These are phyloP conservation scores for Microtus ochrogaster DNA, from an alignment of 2,113 vertebrate species.

Conservation along the genomic window DNA sequence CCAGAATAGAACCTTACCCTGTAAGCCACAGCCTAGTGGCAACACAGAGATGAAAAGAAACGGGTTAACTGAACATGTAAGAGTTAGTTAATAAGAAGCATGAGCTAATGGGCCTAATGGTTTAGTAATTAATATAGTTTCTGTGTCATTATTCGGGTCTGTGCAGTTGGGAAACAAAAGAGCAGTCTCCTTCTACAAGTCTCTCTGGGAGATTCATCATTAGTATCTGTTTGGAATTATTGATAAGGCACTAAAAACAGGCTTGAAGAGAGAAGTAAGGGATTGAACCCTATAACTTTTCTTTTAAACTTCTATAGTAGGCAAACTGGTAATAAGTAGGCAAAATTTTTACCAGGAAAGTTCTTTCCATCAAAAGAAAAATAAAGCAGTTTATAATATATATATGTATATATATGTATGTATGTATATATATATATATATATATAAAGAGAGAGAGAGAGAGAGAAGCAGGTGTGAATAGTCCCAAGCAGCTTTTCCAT, in stretches of 20 bases:
- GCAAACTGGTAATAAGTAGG: background rate
- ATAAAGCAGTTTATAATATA: background rate
- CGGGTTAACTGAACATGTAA: too few relatives aligned
- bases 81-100: too few relatives aligned
- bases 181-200: background rate
- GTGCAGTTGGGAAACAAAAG: too few relatives aligned
- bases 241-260: background rate
- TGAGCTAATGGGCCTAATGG: too few relatives aligned
- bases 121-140: too few relatives aligned
- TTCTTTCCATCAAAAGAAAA: conserved; percentile 34
- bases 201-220: background rate
- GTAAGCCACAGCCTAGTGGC: too few relatives aligned
- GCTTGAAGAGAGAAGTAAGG: background rate
- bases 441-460: too few relatives aligned
- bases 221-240: background rate
- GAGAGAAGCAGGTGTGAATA: conserved; percentile 47
- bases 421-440: too few relatives aligned
- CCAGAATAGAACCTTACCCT: too few relatives aligned
- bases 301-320: background rate
- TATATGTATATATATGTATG: background rate
- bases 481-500: conserved; percentile 49
- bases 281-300: background rate
- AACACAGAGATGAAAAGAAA: too few relatives aligned
- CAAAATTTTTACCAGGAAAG: background rate
- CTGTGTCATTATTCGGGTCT: too few relatives aligned